A percentile compares a stretch with the other conserved stretches of the same genome.
Conservation (phyloP, 2,888 invertebrate species). For the Eutolmus rufibarbis region DNA sequence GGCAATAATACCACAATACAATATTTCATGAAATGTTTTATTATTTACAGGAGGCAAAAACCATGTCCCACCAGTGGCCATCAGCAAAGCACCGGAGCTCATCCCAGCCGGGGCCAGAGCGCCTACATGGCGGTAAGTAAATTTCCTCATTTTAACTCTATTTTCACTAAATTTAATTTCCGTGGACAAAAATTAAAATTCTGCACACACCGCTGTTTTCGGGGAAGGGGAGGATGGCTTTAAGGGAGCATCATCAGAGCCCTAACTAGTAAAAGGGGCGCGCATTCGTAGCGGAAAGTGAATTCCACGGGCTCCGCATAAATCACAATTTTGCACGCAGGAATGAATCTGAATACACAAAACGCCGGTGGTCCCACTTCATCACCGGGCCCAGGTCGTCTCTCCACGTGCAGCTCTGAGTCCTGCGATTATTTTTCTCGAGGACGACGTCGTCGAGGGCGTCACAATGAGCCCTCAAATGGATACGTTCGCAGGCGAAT, state of each 20-base stretch:
- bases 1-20: neutral
- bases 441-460: neutral
- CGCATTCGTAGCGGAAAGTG: neutral
- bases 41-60: slow-evolving; percentile 33
- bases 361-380: neutral
- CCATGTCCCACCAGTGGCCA: neutral
- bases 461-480: neutral
- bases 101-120: slow-evolving; percentile 30
- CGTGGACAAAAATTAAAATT: slow-evolving; percentile 27
- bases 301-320: slow-evolving; percentile 23
- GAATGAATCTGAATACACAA: slow-evolving; percentile 17
- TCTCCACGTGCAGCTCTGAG: neutral
- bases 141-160: slow-evolving; percentile 12
- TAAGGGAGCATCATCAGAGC: neutral
- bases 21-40: neutral
- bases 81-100: neutral
- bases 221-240: neutral
- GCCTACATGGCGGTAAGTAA: slow-evolving; percentile 41
- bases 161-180: slow-evolving; percentile 37
- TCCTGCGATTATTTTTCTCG: neutral
- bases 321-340: slow-evolving; percentile 25
- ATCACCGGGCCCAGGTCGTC: neutral
- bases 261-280: neutral
- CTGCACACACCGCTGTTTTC: neutral
- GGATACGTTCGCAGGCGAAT: neutral